Conservation (phyloP, 2,113 vertebrate species). For the Meriones unguiculatus region DNA sequence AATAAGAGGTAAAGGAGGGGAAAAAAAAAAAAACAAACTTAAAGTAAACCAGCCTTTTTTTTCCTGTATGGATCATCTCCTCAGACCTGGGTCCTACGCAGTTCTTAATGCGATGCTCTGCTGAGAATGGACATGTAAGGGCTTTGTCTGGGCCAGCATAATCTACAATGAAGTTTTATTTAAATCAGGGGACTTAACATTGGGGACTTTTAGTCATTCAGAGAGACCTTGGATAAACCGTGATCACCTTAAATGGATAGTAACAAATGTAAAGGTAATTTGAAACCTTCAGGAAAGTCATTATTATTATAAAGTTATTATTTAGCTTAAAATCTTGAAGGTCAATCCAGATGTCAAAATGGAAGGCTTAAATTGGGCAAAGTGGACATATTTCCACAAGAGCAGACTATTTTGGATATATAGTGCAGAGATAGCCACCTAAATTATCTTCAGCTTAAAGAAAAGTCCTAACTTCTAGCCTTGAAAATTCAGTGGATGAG, state of each 20-base stretch:
- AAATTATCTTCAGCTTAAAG: conserved; percentile 24
- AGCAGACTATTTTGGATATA: conserved; percentile 25
- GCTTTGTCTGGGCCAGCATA: neutral
- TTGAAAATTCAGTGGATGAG: conserved; percentile 6
- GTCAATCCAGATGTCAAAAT: conserved; percentile 39
- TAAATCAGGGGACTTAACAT: conserved; percentile 1
- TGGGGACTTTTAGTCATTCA: conserved; percentile 12
- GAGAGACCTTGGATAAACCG: neutral
- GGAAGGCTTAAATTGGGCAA: neutral
- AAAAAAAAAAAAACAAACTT: neutral
- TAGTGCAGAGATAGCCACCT: neutral
- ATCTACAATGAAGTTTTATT: conserved; percentile 37
- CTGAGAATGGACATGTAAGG: neutral
- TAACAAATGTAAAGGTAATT: conserved; percentile 6
- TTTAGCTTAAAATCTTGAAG: conserved; percentile 43
- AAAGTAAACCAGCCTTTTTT: neutral
- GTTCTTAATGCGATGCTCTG: neutral
- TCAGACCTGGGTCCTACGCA: neutral
- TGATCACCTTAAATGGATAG: conserved; percentile 20
- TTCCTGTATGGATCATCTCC: neutral
- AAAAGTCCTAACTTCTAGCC: conserved; percentile 33
- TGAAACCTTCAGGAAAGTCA: conserved; percentile 28
- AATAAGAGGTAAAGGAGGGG: neutral
- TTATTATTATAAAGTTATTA: conserved; percentile 29
- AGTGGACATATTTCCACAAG: neutral